These are phyloP conservation scores for Drosophila insularis DNA, from an alignment of 1,140 invertebrate species.

Conservation along the genomic window DNA sequence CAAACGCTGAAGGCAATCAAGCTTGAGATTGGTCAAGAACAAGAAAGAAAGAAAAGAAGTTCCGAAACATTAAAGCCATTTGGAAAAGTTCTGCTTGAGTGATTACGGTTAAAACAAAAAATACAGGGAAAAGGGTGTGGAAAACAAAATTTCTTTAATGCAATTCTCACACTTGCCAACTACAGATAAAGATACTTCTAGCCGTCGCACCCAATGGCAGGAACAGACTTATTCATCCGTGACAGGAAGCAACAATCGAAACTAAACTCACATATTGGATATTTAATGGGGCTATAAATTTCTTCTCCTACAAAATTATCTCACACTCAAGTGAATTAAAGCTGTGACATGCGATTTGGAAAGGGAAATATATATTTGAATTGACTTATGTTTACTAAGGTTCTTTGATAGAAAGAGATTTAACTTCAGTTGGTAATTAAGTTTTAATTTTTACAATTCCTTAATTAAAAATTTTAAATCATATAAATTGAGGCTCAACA, in stretches of 20 bases:
- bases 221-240: background rate
- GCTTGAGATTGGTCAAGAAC: conserved; percentile 64
- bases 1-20: conserved; percentile 68
- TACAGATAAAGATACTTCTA: background rate
- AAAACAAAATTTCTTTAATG: conserved; percentile 15
- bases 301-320: background rate
- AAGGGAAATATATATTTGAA: background rate
- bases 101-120: background rate
- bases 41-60: conserved; percentile 36
- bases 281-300: conserved; percentile 1
- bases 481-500: no score
- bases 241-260: conserved; percentile 1
- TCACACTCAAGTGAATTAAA: conserved; percentile 7
- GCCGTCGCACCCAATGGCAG: background rate
- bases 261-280: conserved; percentile 1
- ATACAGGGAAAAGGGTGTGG: background rate
- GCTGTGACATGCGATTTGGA: background rate
- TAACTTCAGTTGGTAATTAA: no score
- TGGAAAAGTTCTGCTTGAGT: background rate
- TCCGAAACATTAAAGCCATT: conserved; percentile 14
- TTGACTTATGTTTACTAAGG: no score
- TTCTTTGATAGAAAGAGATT: no score
- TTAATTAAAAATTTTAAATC: no score
- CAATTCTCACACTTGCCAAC: conserved; percentile 10
- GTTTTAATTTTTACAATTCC: no score